A percentile compares a stretch with the other conserved stretches of the same genome.
Conservation (phyloP, 2,888 invertebrate genomes). For the Eupeodes latifasciatus region DNA sequence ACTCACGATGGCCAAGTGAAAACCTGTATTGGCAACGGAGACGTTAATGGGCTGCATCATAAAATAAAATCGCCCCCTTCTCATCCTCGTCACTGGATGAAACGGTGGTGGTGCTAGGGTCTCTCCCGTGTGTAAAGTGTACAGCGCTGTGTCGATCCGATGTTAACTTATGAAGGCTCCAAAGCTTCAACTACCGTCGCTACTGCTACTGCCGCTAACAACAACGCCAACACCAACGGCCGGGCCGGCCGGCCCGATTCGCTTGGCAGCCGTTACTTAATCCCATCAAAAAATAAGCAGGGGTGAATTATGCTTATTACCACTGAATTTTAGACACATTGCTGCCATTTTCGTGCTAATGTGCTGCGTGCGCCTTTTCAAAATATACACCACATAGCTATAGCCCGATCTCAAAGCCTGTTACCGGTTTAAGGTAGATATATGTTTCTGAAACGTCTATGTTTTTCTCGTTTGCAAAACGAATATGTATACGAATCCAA, state of each 20-base stretch:
- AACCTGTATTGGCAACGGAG: slow-evolving; percentile 72
- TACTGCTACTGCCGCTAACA: too few species aligned
- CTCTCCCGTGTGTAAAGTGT: too few species aligned
- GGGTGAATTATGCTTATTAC: slow-evolving; percentile 75
- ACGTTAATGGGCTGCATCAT: slow-evolving; percentile 75
- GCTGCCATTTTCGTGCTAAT: slow-evolving; percentile 68
- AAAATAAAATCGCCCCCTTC: slow-evolving; percentile 64
- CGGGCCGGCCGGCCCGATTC: not conserved
- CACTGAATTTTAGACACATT: slow-evolving; percentile 70
- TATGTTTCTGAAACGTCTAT: slow-evolving; percentile 21
- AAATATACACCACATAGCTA: slow-evolving; percentile 8
- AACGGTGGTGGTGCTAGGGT: too few species aligned
- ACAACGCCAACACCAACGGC: too few species aligned
- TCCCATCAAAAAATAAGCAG: slow-evolving; percentile 42
- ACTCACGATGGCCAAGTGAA: slow-evolving; percentile 71
- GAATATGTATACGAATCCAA: slow-evolving; percentile 53
- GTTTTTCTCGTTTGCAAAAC: slow-evolving; percentile 45
- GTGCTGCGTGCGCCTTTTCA: slow-evolving; percentile 66
- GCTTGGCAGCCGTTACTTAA: slow-evolving; percentile 5
- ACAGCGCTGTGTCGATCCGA: not conserved
- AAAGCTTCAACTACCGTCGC: not conserved
- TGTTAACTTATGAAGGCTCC: slow-evolving; percentile 31
- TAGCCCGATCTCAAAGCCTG: not conserved
- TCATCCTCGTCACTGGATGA: not conserved
- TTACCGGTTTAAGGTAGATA: too few species aligned